Evolutionary conservation across 2,797 vertebrate genomes (phyloP), one percentile per base, ranked within the genome.

Genomic region (Mus caroli): DNA sequence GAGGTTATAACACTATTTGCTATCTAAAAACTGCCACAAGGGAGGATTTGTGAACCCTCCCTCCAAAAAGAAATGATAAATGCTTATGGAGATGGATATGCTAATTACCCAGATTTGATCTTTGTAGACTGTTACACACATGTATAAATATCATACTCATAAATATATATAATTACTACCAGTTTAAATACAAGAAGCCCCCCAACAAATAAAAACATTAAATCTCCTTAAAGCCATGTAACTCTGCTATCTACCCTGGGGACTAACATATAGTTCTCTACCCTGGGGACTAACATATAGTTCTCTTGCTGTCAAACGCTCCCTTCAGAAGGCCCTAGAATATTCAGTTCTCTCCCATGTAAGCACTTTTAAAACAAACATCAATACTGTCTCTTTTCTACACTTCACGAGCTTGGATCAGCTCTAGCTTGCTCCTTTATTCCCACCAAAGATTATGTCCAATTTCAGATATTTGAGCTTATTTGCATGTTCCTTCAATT

Each of bases 331-430:
- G n/a, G 31, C 2, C 62, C 54, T 75, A 89, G 73, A 37, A 54
- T 54, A 54, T 60, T 89, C 10, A 46, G 22, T 67, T 88, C 17
- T 43, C 89, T 34, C 62, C 62, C 28, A 73, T 71, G 56, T 3
- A 78, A 40, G 69, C 75, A 85, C 56, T 96, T 91, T 22, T 40
- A 90, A 94, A 73, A 80, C 50, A 22, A 91, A 5, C 78, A 24
- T 54, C 24, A 79, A 28, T 77, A 54, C 22, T 64, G 24, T 71
- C 76, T 80, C 84, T 84, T 64, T 84, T 24, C 6, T 37, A 67
- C 71, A 92, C 82, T 88, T 67, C 64, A 34, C 88, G 24, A 12
- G 17, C 4, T 60, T 87, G 40, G 43, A 90, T 43, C 37, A 82
- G 46, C 15, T 88, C 90, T 69, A 60, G 0, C 8, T n/a, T 40